phyloP scores from a whole-genome alignment of 2,113 vertebrate species.

The Sylvicapra grimmia region DNA sequence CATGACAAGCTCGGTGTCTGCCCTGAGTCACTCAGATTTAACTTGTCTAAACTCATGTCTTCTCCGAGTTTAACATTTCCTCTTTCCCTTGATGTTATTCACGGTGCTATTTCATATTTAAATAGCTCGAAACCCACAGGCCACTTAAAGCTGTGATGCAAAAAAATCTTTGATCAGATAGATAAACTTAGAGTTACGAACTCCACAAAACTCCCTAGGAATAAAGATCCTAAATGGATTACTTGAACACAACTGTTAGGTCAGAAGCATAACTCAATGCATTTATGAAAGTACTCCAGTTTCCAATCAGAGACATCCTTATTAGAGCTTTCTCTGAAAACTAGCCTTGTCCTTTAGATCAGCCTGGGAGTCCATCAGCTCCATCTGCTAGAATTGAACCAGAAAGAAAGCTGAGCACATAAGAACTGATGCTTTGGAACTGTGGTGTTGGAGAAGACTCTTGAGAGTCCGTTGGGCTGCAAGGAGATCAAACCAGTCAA shows the following conservation, averaged over 20 bases:
- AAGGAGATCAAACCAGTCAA: neutral
- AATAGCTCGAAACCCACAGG: neutral
- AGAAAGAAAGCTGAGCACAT: neutral
- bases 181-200: neutral
- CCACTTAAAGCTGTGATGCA: neutral
- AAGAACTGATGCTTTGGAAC: neutral
- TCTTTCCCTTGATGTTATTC: slow-evolving; percentile 5
- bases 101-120: neutral
- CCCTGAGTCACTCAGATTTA: neutral
- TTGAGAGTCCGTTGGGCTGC: neutral
- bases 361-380: rapidly evolving
- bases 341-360: too few relatives aligned
- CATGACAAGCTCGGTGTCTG: neutral
- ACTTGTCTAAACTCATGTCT: slow-evolving; percentile 27
- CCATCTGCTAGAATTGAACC: rapidly evolving
- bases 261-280: neutral
- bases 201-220: neutral
- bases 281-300: rapidly evolving
- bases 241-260: neutral
- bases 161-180: neutral
- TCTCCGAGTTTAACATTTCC: neutral
- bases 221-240: neutral
- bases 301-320: neutral
- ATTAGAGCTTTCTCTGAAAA: neutral
- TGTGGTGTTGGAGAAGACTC: neutral